Evolutionary conservation across 2,113 vertebrate species (phyloP), one percentile per base, ranked within the genome.

Genomic region (Opisthocomus hoazin): DNA sequence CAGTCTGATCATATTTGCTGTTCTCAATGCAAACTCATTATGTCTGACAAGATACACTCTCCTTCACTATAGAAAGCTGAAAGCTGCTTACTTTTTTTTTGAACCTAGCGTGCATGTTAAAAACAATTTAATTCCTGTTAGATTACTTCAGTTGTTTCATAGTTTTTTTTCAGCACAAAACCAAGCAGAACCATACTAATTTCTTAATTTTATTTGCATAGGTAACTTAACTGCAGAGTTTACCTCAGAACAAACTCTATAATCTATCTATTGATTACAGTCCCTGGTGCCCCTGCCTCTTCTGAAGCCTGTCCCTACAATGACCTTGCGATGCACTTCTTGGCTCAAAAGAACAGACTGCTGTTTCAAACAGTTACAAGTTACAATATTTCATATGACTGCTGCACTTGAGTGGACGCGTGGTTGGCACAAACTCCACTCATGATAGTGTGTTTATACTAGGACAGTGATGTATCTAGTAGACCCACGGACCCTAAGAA

Each of bases 171-270:
- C 21, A 46, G 11, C 63, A 56, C 27, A 39, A 78, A 90, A 37
- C 20, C 41, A 84, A 70, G 39, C 23, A 64, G 69, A 84, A 58
- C 29, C 22, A 16, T 82, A 82, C 22, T 60, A 39, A n/a, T 75
- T 75, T 75, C 60, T 71, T 91, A 24, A 43, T 45, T 91, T 43
- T 56, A 45, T 66, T 93, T 86, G 18, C 43, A 60, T 64, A 29
- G 46, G 26, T 75, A 92, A 48, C 24, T 89, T 39, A 84, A 53
- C 73, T 74, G 46, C 51, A 95, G 65, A 54, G 56, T 91, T 84
- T n/a, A 43, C 27, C 18, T 84, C 58, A 64, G 48, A 87, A 82
- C 36, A 85, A 75, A 56, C 46, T 66, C 8, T 66, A 7, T 32
- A 23, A 63, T 65, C 30, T 45, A 3, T 26, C 39, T 83, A 0